A percentile compares a stretch with the other conserved stretches of the same genome.
Conservation (phyloP, 2,113 vertebrate genomes). For the Ancistrus triradiatus region DNA sequence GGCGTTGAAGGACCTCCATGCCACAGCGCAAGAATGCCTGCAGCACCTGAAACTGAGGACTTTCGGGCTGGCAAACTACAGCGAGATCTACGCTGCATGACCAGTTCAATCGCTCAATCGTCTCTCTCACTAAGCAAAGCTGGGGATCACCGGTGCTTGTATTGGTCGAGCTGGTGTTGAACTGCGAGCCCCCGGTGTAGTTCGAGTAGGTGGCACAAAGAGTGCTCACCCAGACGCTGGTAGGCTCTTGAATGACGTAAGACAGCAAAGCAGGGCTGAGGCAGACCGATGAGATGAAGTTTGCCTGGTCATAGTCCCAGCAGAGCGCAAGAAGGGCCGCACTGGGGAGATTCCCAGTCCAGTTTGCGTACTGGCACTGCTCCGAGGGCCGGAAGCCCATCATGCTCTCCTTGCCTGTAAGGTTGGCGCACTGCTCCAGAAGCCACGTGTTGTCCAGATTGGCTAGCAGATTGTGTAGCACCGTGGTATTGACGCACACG, state of each 20-base stretch:
- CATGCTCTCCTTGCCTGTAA: conserved; percentile 37
- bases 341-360: conserved; percentile 58
- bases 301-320: conserved; percentile 68
- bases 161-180: not conserved
- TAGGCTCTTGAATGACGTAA: conserved; percentile 57
- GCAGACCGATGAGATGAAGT: conserved; percentile 65
- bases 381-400: conserved; percentile 49
- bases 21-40: conserved; percentile 63
- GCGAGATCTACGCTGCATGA: conserved; percentile 62
- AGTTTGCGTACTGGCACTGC: conserved; percentile 67
- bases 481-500: conserved; percentile 61
- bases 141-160: conserved; percentile 9
- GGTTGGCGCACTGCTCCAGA: conserved; percentile 62
- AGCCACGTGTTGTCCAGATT: conserved; percentile 72
- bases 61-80: conserved; percentile 57
- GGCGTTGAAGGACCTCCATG: conserved; percentile 56
- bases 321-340: conserved; percentile 61
- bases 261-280: conserved; percentile 48
- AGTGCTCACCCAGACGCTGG: conserved; percentile 61
- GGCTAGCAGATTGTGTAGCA: conserved; percentile 64
- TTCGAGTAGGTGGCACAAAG: conserved; percentile 59
- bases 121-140: conserved; percentile 54
- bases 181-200: not conserved
- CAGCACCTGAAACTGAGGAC: conserved; percentile 49
- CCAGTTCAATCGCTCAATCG: conserved; percentile 64